Evolutionary conservation across 2,888 invertebrate species (phyloP), one percentile per base, ranked within the genome.

Genomic region (Entomobrya multifasciata): DNA sequence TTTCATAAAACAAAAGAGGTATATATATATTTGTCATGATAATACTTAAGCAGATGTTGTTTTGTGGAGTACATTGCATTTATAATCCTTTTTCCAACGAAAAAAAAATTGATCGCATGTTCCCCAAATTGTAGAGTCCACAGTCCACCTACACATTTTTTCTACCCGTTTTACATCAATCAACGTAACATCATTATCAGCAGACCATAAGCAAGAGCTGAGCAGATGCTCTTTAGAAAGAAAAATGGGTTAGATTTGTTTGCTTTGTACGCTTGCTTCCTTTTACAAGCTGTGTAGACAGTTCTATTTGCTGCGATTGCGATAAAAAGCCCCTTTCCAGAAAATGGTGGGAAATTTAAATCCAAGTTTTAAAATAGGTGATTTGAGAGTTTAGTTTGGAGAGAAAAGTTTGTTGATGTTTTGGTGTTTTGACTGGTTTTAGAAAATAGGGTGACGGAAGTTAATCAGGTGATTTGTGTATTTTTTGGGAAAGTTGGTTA

Each of bases 251-350:
- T 41, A 15, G 10, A 49, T 49, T 49, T 49, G 10, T 49, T 13
- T 49, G 10, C 49, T 8, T n/a, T 49, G n/a, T 49, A 15, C 49
- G n/a, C n/a, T n/a, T n/a, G n/a, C n/a, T n/a, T n/a, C n/a, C n/a
- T n/a, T n/a, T n/a, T n/a, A n/a, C n/a, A n/a, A n/a, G n/a, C n/a
- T n/a, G n/a, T n/a, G n/a, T n/a, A n/a, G n/a, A n/a, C n/a, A n/a
- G n/a, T 1, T 65, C 65, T 65, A 65, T 41, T 41, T 20, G 36
- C 41, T 65, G 30, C 62, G 65, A n/a, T n/a, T n/a, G n/a, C n/a
- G n/a, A n/a, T 20, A 65, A 11, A 27, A 65, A 1, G 6, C 3
- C 1, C 10, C 17, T n/a, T 5, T 65, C 17, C 4, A 20, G 41
- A 17, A 65, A 17, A 1, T 20, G n/a, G 65, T 8, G 65, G 65